These are phyloP conservation scores for Ophiothrix spiculata DNA, from an alignment of 35 echinoderm and acorn worm genomes.

Conservation along the genomic window DNA sequence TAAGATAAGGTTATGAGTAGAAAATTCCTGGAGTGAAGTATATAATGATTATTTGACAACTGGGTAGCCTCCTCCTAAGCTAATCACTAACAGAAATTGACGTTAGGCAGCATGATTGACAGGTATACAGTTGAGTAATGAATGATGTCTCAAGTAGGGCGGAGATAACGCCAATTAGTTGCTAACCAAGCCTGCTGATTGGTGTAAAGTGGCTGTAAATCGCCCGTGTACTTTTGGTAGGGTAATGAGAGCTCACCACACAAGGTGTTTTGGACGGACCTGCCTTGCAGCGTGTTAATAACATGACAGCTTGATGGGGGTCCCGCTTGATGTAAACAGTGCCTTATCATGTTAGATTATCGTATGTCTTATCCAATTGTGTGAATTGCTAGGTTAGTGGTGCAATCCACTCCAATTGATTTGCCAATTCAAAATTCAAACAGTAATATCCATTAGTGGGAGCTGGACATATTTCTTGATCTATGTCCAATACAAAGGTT, in stretches of 20 bases:
- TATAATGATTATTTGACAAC: too few relatives aligned
- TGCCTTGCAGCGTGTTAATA: not conserved
- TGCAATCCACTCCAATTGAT: conserved; percentile 49
- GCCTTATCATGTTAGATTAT: conserved; percentile 16
- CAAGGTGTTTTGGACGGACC: not conserved
- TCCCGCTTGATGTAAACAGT: not conserved
- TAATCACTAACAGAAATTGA: not conserved
- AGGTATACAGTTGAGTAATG: not conserved
- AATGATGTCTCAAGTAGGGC: not conserved
- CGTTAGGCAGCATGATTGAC: not conserved
- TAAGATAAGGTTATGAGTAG: too few relatives aligned
- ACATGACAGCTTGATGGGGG: conserved; percentile 49
- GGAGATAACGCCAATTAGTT: conserved; percentile 15
- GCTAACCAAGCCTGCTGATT: not conserved
- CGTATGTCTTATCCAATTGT: conserved; percentile 43
- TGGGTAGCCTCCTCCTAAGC: too few relatives aligned
- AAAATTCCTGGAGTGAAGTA: too few relatives aligned
- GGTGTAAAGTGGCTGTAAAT: not conserved
- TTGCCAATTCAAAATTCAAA: conserved; percentile 23
- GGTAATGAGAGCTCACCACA: conserved; percentile 4
- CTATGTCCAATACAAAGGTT: too few relatives aligned
- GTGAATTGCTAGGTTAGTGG: conserved; percentile 44
- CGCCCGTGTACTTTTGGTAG: conserved; percentile 5
- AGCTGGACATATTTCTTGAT: too few relatives aligned
- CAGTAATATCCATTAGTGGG: not conserved